A percentile compares a stretch with the other conserved stretches of the same genome.
Conservation (phyloP, 1,140 invertebrate genomes). For the Drosophila gunungcola region DNA sequence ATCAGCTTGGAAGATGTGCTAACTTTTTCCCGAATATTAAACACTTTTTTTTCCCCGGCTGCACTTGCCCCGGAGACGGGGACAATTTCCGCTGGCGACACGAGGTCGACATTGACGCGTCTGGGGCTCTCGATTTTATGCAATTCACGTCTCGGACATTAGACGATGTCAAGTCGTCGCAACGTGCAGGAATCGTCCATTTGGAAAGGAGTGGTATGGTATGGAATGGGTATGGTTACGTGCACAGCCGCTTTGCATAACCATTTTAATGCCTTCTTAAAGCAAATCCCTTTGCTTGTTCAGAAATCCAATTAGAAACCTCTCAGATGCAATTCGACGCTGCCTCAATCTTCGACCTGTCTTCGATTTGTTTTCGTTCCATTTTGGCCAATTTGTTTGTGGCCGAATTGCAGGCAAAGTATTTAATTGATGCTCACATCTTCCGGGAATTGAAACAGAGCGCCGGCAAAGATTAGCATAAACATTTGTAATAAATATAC, state of each 20-base stretch:
- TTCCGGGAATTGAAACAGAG: conserved; percentile 49
- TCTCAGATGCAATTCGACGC: conserved; percentile 61
- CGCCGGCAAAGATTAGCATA: conserved; percentile 67
- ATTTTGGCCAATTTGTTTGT: conserved; percentile 68
- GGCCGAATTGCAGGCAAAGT: conserved; percentile 28
- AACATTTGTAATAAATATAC: conserved; percentile 72
- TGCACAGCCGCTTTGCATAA: conserved; percentile 1
- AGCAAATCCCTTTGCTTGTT: conserved; percentile 48
- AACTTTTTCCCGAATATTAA: conserved; percentile 59
- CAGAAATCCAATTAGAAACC: conserved; percentile 66
- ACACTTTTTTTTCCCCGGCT: conserved; percentile 21
- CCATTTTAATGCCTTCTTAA: conserved; percentile 23
- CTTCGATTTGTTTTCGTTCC: conserved; percentile 69
- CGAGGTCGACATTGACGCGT: conserved; percentile 54
- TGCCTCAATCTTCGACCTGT: conserved; percentile 58
- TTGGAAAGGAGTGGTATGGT: neutral
- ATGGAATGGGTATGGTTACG: neutral
- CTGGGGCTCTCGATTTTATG: conserved; percentile 46
- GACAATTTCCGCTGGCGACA: conserved; percentile 51
- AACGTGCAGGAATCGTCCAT: conserved; percentile 48
- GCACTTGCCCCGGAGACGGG: conserved; percentile 19
- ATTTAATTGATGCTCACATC: conserved; percentile 73
- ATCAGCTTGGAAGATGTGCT: conserved; percentile 47
- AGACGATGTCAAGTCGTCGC: conserved; percentile 48
- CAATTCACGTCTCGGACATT: conserved; percentile 61